phyloP scores from a whole-genome alignment of 2,797 vertebrate genomes.

The Salarias fasciatus region DNA sequence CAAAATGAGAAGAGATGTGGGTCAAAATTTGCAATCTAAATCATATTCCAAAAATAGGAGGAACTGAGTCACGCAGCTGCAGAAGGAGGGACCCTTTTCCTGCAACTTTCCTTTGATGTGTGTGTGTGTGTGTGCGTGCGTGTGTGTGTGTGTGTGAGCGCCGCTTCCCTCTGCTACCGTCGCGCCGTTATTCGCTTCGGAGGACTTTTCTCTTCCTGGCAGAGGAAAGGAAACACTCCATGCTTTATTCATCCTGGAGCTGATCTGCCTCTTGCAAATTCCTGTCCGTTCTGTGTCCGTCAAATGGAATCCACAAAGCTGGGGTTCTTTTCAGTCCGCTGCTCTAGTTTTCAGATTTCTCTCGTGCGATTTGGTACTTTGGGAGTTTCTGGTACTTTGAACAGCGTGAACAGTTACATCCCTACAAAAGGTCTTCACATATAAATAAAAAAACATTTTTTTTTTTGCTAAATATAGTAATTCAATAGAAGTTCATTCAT shows the following conservation, averaged over 20 bases:
- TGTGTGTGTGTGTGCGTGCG: constrained; percentile 52
- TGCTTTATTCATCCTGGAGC: constrained; percentile 52
- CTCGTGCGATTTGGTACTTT: neutral
- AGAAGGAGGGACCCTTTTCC: constrained; percentile 49
- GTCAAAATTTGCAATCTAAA: constrained; percentile 77
- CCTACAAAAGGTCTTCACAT: too few relatives aligned
- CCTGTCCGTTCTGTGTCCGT: constrained; percentile 33
- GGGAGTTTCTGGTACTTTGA: constrained; percentile 20
- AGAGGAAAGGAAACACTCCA: constrained; percentile 30
- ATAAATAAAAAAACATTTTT: too few relatives aligned
- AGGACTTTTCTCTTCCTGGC: constrained; percentile 50
- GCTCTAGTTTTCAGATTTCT: constrained; percentile 32
- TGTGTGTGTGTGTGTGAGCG: constrained; percentile 52
- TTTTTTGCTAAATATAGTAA: too few relatives aligned
- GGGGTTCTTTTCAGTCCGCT: constrained; percentile 31
- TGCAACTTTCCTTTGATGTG: constrained; percentile 60
- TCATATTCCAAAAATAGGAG: constrained; percentile 60
- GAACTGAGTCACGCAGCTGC: constrained; percentile 55
- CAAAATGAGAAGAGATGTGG: constrained; percentile 57
- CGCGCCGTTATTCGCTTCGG: constrained; percentile 52
- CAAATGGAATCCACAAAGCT: constrained; percentile 39
- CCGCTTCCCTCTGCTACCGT: constrained; percentile 33
- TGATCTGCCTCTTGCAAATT: constrained; percentile 41
- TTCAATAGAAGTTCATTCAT: neutral
- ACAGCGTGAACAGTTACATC: neutral